Evolutionary conservation across 2,888 invertebrate species (phyloP), one percentile per base, ranked within the genome.

Genomic region (Caenorhabditis drosophilae): DNA sequence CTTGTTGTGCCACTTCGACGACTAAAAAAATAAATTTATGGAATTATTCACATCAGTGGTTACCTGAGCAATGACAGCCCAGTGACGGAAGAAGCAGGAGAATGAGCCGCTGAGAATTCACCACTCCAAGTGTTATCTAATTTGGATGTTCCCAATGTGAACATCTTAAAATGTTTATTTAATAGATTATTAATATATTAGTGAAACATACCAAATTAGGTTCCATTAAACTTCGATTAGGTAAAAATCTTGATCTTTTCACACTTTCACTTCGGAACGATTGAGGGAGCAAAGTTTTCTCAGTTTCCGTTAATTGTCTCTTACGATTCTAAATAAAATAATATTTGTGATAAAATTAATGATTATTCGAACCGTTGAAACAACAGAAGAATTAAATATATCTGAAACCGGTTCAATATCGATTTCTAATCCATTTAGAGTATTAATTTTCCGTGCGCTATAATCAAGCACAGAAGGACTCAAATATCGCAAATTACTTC

Each of bases 51-150:
- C 12, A 44, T n/a, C n/a, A n/a, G n/a, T n/a, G n/a, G n/a, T n/a
- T 12, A 44, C 44, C 48, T 48, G 36, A 64, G 25, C n/a, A 66
- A 20, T n/a, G 64, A 66, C 25, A 56, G 55, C 26, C 56, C 59
- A 18, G 64, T 59, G 38, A 66, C 41, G 16, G 60, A 60, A 4
- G 60, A 61, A 4, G 60, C 60, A 3, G 67, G 60, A 6, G 67
- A 67, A 40, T 59, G 55, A 46, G 45, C 55, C 15, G 56, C 23
- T 23, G 67, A 36, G 18, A 67, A 46, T 20, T 53, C 56, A 27
- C 67, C 67, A 46, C 40, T 36, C 67, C 67, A 67, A 4, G 67
- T 53, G 16, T 31, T 40, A 26, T 67, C 60, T n/a, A 59, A 42
- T 23, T 11, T 26, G 1, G 38, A 15, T 9, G 40, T 4, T 22